Conservation (phyloP, 1,140 invertebrate species). For the Leptopilina boulardi region DNA sequence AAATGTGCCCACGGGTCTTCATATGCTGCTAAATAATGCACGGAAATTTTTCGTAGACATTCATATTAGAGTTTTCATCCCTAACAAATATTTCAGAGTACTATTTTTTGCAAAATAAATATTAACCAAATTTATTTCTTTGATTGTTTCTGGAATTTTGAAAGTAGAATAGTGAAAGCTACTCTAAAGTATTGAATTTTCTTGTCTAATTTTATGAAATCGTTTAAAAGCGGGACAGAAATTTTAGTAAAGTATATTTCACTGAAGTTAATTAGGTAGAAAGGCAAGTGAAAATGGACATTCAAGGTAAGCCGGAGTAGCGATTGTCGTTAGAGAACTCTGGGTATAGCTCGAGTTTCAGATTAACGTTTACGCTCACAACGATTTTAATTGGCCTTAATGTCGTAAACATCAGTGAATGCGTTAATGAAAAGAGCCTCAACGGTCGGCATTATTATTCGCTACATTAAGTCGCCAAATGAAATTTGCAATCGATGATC, state of each 20-base stretch:
- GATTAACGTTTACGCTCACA: slow-evolving; percentile 63
- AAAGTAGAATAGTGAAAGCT: slow-evolving; percentile 22
- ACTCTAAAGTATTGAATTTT: no score
- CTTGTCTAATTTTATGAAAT: slow-evolving; percentile 13
- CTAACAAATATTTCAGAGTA: no score
- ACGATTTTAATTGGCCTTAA: slow-evolving; percentile 73
- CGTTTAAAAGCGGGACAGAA: slow-evolving; percentile 38
- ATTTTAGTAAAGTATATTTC: no score
- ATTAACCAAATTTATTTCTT: no score
- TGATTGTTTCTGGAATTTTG: background rate
- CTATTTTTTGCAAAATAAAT: no score
- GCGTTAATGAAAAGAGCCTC: slow-evolving; percentile 72
- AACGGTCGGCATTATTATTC: slow-evolving; percentile 70
- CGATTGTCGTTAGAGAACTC: background rate
- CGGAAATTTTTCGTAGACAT: no score
- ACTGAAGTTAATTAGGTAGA: background rate
- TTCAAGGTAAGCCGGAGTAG: slow-evolving; percentile 9
- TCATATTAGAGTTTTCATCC: no score
- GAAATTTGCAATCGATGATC: slow-evolving; percentile 73
- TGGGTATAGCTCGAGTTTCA: slow-evolving; percentile 56
- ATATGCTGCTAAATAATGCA: no score
- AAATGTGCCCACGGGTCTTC: no score
- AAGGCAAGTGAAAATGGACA: slow-evolving; percentile 5
- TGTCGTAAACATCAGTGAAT: slow-evolving; percentile 63
- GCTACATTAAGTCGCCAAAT: slow-evolving; percentile 74